Evolutionary conservation across 1,140 invertebrate species (phyloP).

Genomic region (Ptiloglossa arizonensis): DNA sequence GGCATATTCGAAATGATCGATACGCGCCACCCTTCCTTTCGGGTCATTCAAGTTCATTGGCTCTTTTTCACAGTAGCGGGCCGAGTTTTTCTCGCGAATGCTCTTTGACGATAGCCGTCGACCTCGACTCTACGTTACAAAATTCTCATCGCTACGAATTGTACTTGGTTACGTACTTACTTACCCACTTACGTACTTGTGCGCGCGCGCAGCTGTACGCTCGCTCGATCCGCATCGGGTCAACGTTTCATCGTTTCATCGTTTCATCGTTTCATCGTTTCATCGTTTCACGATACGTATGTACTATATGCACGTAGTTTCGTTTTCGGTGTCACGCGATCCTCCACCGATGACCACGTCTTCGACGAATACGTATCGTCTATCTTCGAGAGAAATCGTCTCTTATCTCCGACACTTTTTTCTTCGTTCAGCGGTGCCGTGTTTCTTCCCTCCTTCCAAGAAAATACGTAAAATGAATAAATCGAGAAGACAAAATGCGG

Average conservation of each 20-base stretch:
- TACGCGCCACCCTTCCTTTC: slow-evolving; percentile 39
- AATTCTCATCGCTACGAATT: neutral
- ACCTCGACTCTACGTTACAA: neutral
- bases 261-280: neutral
- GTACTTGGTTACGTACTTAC: neutral
- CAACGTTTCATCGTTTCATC: neutral
- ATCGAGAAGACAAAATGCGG: too few species aligned
- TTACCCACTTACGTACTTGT: too few species aligned
- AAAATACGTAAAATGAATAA: too few species aligned
- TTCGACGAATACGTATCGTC: too few species aligned
- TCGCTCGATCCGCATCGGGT: neutral
- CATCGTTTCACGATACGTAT: neutral
- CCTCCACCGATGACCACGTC: too few species aligned
- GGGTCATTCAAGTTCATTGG: slow-evolving; percentile 79
- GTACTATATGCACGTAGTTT: too few species aligned
- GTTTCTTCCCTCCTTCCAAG: too few species aligned
- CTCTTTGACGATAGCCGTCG: neutral
- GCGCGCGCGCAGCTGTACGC: neutral
- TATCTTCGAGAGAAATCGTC: too few species aligned
- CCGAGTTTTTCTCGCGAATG: neutral
- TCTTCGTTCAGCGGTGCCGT: too few species aligned
- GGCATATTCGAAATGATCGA: neutral
- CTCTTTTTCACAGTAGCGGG: slow-evolving; percentile 68
- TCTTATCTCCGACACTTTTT: too few species aligned
- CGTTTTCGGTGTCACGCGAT: too few species aligned